These are phyloP conservation scores for Styela plicata DNA, from an alignment of 23 tunicate genomes.

Conservation along the genomic window DNA sequence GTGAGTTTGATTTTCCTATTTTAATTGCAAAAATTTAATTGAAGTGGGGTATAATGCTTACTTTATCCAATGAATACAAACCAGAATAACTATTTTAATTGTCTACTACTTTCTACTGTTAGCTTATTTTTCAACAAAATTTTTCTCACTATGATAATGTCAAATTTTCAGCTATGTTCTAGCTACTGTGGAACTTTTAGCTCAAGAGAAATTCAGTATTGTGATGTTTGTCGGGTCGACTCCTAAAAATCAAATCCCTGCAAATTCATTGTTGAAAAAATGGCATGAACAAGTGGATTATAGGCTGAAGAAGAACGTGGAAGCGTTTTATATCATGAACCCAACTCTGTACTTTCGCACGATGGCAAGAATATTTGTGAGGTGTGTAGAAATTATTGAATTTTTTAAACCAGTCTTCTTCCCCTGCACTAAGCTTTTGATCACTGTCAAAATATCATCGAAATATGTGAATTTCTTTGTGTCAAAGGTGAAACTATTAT, in stretches of 20 bases:
- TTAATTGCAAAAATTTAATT: background rate
- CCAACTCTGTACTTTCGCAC: conserved; percentile 77
- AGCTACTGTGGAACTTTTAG: conserved; percentile 70
- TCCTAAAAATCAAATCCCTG: conserved; percentile 50
- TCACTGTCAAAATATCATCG: too few relatives aligned
- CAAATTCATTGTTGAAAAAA: conserved; percentile 60
- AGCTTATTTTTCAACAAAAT: too few relatives aligned
- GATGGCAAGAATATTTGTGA: conserved; percentile 64
- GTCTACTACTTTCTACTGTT: too few relatives aligned
- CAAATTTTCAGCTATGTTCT: conserved; percentile 73
- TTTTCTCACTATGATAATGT: too few relatives aligned
- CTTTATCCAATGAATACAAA: too few relatives aligned
- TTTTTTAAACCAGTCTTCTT: too few relatives aligned
- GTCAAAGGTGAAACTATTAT: too few relatives aligned
- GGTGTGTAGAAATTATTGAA: too few relatives aligned
- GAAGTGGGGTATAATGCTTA: conserved; percentile 1
- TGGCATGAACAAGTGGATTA: conserved; percentile 54
- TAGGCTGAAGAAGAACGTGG: conserved; percentile 61
- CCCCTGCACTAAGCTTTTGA: too few relatives aligned
- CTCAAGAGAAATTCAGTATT: conserved; percentile 57
- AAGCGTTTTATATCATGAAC: conserved; percentile 72
- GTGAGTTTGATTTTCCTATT: conserved; percentile 45
- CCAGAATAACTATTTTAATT: too few relatives aligned
- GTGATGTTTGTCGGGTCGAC: conserved; percentile 69
- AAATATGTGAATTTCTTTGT: too few relatives aligned